A percentile compares a stretch with the other conserved stretches of the same genome.
Evolutionary conservation across 2,888 invertebrate genomes (phyloP).

Genomic region (Nasonovia ribisnigri): DNA sequence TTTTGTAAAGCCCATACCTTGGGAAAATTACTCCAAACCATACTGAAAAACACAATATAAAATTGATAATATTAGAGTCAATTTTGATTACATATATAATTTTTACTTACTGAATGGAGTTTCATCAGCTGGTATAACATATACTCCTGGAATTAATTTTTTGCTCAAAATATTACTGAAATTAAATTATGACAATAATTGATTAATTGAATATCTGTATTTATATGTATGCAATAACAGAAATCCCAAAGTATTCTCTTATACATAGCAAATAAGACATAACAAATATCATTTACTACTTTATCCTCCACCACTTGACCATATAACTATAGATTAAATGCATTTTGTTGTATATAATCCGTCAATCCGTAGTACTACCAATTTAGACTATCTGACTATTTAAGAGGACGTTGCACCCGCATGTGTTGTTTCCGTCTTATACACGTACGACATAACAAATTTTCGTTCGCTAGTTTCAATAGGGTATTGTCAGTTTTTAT

Average conservation of each 20-base stretch:
- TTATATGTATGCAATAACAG: background rate
- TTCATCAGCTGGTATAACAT: conserved; percentile 91
- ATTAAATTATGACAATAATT: conserved; percentile 67
- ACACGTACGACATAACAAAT: too few species aligned
- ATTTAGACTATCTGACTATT: background rate
- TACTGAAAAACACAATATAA: conserved; percentile 72
- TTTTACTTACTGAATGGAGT: conserved; percentile 81
- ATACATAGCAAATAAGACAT: background rate
- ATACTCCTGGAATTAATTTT: conserved; percentile 88
- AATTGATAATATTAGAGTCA: background rate
- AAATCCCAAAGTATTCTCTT: background rate
- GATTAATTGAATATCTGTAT: background rate
- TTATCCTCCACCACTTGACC: background rate
- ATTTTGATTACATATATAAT: conserved; percentile 60
- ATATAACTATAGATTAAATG: background rate
- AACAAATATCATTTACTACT: background rate
- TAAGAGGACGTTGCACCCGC: too few species aligned
- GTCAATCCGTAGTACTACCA: background rate
- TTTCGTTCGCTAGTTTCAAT: too few species aligned
- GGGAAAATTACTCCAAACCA: conserved; percentile 95
- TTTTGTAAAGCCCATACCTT: conserved; percentile 88
- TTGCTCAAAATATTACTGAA: conserved; percentile 86
- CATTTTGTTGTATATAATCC: background rate
- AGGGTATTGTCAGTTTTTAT: too few species aligned
- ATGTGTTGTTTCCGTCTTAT: too few species aligned